Conservation (phyloP, 1,140 invertebrate genomes). For the Lepidostoma basale region DNA sequence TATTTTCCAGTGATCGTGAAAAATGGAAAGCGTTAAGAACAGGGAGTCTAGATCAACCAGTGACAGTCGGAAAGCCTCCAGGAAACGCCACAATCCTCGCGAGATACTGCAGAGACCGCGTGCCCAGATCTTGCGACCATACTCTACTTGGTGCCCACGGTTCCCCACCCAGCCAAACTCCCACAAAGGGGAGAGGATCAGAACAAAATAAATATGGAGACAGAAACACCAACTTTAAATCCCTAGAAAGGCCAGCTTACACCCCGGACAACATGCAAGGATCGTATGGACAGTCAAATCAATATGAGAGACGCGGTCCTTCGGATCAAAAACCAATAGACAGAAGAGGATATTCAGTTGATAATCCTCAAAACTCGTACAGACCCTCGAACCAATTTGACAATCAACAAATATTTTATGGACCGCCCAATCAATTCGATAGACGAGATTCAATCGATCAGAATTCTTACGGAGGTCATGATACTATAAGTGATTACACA, state of each 20-base stretch:
- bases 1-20: conserved; percentile 39
- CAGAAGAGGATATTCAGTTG: too few species aligned
- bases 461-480: neutral
- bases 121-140: conserved; percentile 80
- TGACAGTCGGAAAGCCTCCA: conserved; percentile 61
- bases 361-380: too few species aligned
- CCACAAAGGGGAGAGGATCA: neutral
- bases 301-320: neutral
- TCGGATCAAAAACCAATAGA: neutral
- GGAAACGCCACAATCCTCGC: conserved; percentile 76
- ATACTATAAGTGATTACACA: neutral
- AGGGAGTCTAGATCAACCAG: conserved; percentile 55
- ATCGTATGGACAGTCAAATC: neutral
- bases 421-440: neutral
- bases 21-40: conserved; percentile 52
- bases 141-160: conserved; percentile 60
- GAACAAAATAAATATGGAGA: neutral
- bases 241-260: neutral
- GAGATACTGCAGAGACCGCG: conserved; percentile 76
- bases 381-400: too few species aligned
- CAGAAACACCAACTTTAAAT: neutral
- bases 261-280: neutral
- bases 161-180: conserved; percentile 53
- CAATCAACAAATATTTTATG: too few species aligned
- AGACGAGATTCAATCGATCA: neutral